phyloP scores from a whole-genome alignment of 2,113 vertebrate species.

The Albula glossodonta region DNA sequence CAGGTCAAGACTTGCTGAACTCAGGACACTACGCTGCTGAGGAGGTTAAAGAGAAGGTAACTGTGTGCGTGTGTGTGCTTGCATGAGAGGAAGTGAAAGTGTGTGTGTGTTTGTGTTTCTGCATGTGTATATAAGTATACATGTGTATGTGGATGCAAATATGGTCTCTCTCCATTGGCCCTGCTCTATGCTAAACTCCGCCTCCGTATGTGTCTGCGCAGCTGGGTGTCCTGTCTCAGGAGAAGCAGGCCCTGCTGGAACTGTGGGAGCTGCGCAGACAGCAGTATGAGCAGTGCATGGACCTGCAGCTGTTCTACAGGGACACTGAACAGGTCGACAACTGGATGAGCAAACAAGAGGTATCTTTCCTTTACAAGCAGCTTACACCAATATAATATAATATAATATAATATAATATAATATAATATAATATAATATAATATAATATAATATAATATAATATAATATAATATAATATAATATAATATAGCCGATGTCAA shows the following conservation, averaged over 20 bases:
- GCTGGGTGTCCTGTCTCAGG: slow-evolving; percentile 83
- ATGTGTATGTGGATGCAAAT: neutral
- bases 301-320: slow-evolving; percentile 97
- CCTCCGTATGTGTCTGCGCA: slow-evolving; percentile 48
- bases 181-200: slow-evolving; percentile 16
- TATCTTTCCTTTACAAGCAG: slow-evolving; percentile 39
- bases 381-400: neutral
- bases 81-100: neutral
- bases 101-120: neutral
- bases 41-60: slow-evolving; percentile 94
- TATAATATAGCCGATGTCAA: too few relatives aligned
- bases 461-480: too few relatives aligned
- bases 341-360: slow-evolving; percentile 99
- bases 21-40: slow-evolving; percentile 94
- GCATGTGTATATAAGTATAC: neutral
- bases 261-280: slow-evolving; percentile 95
- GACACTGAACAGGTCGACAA: slow-evolving; percentile 98
- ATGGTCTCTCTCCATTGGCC: slow-evolving; percentile 8
- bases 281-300: slow-evolving; percentile 99
- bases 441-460: too few relatives aligned
- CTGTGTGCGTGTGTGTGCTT: neutral
- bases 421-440: too few relatives aligned
- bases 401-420: too few relatives aligned
- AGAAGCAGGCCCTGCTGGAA: slow-evolving; percentile 85
- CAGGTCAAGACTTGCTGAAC: slow-evolving; percentile 83